These are phyloP conservation scores for Microcebus griseorufus DNA, from an alignment of 2,113 vertebrate species.

Conservation along the genomic window DNA sequence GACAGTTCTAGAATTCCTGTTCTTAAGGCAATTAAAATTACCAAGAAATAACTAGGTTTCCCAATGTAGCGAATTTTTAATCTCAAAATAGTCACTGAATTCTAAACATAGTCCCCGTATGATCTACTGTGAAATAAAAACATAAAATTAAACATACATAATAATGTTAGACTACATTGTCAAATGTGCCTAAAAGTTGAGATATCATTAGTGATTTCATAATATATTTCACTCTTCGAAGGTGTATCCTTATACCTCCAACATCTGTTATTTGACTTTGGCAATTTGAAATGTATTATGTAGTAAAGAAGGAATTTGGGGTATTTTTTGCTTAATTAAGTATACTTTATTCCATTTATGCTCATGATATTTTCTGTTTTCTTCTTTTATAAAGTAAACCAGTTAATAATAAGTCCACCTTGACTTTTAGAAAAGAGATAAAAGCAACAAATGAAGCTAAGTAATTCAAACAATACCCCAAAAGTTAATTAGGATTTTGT, in stretches of 20 bases:
- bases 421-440: not conserved
- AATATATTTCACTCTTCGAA: not conserved
- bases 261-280: not conserved
- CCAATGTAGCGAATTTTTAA: not conserved
- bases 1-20: not conserved
- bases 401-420: not conserved
- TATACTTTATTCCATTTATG: not conserved
- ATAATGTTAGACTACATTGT: not conserved
- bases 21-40: not conserved
- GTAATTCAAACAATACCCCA: not conserved
- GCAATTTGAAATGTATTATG: not conserved
- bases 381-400: not conserved
- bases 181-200: not conserved
- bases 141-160: not conserved
- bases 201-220: not conserved
- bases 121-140: not conserved
- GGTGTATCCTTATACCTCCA: not conserved
- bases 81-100: not conserved
- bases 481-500: not conserved
- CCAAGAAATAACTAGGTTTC: not conserved
- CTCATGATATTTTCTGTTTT: not conserved
- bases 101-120: not conserved
- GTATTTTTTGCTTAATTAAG: not conserved
- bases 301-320: not conserved
- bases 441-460: not conserved